Percentiles rank a stretch among this genome's conserved stretches.
These are phyloP conservation scores for Phasia obesa DNA, from an alignment of 2,888 invertebrate genomes.

Conservation along the genomic window DNA sequence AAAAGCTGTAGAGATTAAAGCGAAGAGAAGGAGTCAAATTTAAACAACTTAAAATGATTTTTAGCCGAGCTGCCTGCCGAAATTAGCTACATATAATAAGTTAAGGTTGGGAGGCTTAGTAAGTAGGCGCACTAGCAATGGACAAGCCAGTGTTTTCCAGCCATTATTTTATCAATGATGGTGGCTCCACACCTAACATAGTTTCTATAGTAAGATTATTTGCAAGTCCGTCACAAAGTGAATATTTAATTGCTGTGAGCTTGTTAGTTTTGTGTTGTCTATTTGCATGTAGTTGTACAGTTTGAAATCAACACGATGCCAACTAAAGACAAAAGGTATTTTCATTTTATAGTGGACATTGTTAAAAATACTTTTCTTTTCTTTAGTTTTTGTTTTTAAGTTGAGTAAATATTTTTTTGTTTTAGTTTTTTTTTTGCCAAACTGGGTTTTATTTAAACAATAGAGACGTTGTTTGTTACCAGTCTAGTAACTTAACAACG, in stretches of 20 bases:
- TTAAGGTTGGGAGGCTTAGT: too few species aligned
- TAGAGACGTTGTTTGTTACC: conserved; percentile 27
- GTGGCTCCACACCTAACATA: too few species aligned
- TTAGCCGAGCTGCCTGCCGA: too few species aligned
- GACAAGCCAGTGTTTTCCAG: too few species aligned
- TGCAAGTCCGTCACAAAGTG: background rate
- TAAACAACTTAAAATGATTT: too few species aligned
- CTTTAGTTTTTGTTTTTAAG: background rate
- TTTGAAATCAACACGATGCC: background rate
- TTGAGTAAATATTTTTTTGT: background rate
- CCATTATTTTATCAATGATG: too few species aligned
- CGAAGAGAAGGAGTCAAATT: too few species aligned
- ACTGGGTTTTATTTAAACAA: conserved; percentile 15
- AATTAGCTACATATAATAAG: too few species aligned
- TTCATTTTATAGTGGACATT: conserved; percentile 19
- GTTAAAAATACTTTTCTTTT: conserved; percentile 13
- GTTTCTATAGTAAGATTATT: too few species aligned
- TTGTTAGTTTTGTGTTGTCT: background rate
- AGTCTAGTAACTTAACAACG: conserved; percentile 49
- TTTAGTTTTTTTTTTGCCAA: background rate
- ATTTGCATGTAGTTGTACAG: background rate
- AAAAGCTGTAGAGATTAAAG: too few species aligned
- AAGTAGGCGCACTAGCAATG: too few species aligned
- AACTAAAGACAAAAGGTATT: background rate
- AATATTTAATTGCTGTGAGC: background rate